A percentile compares a stretch with the other conserved stretches of the same genome.
Conservation (phyloP, 2,113 vertebrate species). For the Gyps fulvus region DNA sequence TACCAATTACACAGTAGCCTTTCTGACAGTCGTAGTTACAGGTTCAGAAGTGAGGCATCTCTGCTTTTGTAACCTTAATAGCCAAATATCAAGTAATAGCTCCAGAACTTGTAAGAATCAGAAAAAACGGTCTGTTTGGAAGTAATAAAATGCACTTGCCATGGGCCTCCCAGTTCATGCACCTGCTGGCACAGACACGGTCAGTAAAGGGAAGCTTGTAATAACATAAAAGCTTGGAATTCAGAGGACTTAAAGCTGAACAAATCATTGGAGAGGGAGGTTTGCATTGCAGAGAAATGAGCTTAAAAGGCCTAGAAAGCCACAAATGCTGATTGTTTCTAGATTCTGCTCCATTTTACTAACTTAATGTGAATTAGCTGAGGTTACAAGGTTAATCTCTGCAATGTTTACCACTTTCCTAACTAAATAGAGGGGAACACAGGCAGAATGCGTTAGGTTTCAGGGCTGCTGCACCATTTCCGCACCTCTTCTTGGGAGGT, state of each 20-base stretch:
- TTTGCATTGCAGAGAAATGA: background rate
- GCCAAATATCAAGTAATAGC: background rate
- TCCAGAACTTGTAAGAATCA: background rate
- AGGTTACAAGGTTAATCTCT: constrained; percentile 56
- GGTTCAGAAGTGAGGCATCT: background rate
- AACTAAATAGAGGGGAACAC: background rate
- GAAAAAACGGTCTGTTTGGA: background rate
- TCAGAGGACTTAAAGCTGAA: background rate
- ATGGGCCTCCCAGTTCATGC: background rate
- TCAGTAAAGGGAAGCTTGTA: constrained; percentile 31
- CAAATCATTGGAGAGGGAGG: background rate
- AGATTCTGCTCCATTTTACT: constrained; percentile 28
- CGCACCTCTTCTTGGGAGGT: background rate
- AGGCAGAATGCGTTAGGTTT: background rate
- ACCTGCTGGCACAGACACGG: constrained; percentile 42
- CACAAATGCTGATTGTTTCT: constrained; percentile 36
- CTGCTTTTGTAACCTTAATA: background rate
- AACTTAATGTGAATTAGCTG: constrained; percentile 25
- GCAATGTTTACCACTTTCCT: constrained; percentile 41
- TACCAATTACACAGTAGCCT: background rate
- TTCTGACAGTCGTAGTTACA: background rate
- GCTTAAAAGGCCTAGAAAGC: constrained; percentile 30
- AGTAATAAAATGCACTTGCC: constrained; percentile 33
- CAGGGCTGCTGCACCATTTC: background rate
- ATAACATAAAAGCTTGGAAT: constrained; percentile 50